Conservation (phyloP, 2,888 invertebrate genomes). For the Carcina quercana region DNA sequence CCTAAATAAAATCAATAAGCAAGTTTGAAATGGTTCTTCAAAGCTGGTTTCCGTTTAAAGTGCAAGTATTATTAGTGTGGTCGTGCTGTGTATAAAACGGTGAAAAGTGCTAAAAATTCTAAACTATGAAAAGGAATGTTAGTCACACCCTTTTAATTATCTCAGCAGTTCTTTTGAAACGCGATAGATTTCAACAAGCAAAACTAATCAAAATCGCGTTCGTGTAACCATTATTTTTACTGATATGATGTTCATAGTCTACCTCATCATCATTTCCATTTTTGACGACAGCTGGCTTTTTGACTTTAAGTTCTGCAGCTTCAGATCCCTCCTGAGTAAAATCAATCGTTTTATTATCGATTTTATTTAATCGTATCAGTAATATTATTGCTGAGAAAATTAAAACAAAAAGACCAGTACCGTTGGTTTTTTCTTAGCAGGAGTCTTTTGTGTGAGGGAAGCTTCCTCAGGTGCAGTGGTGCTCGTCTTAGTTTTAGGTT, state of each 20-base stretch:
- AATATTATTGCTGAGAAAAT: constrained; percentile 42
- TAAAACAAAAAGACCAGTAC: constrained; percentile 42
- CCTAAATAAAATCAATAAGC: constrained; percentile 61
- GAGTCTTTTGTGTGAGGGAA: constrained; percentile 67
- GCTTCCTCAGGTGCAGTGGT: constrained; percentile 68
- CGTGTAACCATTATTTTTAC: background rate
- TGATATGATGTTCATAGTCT: constrained; percentile 23
- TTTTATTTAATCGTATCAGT: constrained; percentile 3
- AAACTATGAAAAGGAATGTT: constrained; percentile 25
- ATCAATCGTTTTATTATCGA: constrained; percentile 6
- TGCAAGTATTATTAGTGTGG: constrained; percentile 42
- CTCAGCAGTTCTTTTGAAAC: constrained; percentile 29
- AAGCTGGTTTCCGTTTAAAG: constrained; percentile 30
- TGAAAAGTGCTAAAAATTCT: no score
- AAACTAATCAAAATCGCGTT: background rate
- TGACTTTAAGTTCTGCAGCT: constrained; percentile 62
- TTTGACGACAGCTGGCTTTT: constrained; percentile 64
- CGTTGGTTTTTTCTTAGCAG: constrained; percentile 66
- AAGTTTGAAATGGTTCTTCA: constrained; percentile 37
- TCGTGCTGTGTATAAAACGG: constrained; percentile 29
- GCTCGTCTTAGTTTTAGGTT: constrained; percentile 66
- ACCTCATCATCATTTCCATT: constrained; percentile 59
- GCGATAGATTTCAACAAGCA: no score
- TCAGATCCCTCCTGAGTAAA: constrained; percentile 58
- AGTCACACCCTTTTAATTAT: constrained; percentile 43